Evolutionary conservation across 2,888 invertebrate genomes (phyloP), one percentile per base, ranked within the genome.

Genomic region (Muschampia staudingeri): DNA sequence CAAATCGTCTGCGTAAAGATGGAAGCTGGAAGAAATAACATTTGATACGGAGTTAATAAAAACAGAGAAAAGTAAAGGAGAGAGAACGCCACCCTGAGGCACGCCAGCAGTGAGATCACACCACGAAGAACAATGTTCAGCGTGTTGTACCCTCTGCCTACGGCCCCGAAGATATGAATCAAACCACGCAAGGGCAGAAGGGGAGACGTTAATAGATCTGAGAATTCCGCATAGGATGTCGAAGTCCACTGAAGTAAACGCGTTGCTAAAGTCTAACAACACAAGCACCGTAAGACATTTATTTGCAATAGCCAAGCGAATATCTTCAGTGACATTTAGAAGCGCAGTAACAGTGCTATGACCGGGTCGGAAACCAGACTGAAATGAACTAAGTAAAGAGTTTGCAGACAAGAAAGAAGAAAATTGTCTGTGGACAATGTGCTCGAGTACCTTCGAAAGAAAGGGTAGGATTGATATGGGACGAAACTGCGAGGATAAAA

Each of bases 371-470:
- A 25, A 25, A 25, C 71, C 37, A 48, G 78, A 70, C 30, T 44
- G 42, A 25, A 65, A 79, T 14, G 69, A n/a, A 25, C 14, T 40
- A 14, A 16, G 30, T 30, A 48, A 30, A 72, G 14, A 72, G 16
- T 48, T 67, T n/a, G 4, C 4, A 12, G 30, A 12, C 8, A 30
- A n/a, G 30, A 67, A 67, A 14, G 30, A 30, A 25, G 67, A 67
- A 11, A 44, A 44, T 11, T 44, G 44, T 44, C 44, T 44, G 44
- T 44, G 44, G 11, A 44, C 2, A 11, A 67, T 65, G 30, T 76
- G 76, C 44, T 76, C 65, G 5, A 65, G 56, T 25, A 42, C 76
- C 65, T 76, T 76, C 6, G 76, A 76, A 7, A 76, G 42, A 25
- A 76, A 76, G 0, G 76, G 76, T 30, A 76, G 19, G 11, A 72